A percentile compares a stretch with the other conserved stretches of the same genome.
phyloP scores from a whole-genome alignment of 92 coral and sea anemone genomes.

The Siderastrea radians region DNA sequence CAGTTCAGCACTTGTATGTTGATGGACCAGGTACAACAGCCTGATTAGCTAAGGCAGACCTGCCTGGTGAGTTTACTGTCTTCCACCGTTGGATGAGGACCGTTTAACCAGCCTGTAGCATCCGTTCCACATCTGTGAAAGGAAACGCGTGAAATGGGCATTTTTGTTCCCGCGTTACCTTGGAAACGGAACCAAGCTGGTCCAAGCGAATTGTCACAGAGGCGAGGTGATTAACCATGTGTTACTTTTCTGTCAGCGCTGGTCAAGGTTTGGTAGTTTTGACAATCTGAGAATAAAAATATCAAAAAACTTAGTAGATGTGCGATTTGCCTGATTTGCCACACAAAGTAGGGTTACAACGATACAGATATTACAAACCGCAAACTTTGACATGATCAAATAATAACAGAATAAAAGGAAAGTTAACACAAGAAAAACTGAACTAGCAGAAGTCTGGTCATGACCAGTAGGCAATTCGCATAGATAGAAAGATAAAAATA shows the following conservation, averaged over 20 bases:
- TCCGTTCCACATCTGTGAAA: background rate
- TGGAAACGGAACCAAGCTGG: constrained; percentile 40
- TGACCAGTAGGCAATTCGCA: too few species aligned
- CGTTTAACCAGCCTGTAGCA: constrained; percentile 50
- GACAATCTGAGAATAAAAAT: background rate
- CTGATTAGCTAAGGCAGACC: constrained; percentile 18
- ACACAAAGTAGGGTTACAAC: too few species aligned
- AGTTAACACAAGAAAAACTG: too few species aligned
- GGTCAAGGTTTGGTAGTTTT: background rate
- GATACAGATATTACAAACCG: too few species aligned
- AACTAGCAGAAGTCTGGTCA: too few species aligned
- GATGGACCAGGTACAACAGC: constrained; percentile 22
- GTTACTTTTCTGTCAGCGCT: constrained; percentile 3
- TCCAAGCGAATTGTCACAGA: background rate
- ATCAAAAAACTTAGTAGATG: too few species aligned
- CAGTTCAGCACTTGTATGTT: constrained; percentile 34
- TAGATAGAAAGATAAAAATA: too few species aligned
- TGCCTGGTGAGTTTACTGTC: constrained; percentile 14
- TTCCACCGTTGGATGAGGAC: constrained; percentile 16
- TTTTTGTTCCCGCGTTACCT: constrained; percentile 30
- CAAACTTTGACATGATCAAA: too few species aligned
- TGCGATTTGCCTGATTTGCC: too few species aligned
- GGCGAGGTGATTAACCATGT: too few species aligned
- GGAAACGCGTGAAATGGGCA: constrained; percentile 15
- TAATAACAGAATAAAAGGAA: too few species aligned